Conservation (phyloP, 2,888 invertebrate species). For the Erebia aethiops region DNA sequence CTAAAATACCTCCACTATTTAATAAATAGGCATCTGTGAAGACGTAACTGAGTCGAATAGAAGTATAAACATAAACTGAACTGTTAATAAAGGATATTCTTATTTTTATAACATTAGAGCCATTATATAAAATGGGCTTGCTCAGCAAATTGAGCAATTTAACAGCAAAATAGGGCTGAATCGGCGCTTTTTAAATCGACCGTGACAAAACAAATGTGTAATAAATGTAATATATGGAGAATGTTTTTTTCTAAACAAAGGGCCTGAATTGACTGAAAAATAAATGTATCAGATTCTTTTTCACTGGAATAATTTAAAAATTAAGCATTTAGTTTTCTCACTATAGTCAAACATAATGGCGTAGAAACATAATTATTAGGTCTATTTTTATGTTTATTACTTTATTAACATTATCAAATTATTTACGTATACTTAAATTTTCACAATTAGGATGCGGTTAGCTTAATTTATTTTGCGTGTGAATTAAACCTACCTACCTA, state of each 20-base stretch:
- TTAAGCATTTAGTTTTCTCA: background rate
- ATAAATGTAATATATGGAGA: constrained; percentile 7
- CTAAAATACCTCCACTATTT: no score
- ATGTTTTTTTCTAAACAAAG: background rate
- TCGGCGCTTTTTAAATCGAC: constrained; percentile 2
- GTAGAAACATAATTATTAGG: no score
- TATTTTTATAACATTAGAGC: background rate
- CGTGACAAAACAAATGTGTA: constrained; percentile 3
- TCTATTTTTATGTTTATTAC: no score
- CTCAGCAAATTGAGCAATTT: constrained; percentile 4
- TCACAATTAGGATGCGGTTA: no score
- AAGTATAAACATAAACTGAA: background rate
- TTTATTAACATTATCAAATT: no score
- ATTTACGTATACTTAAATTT: no score
- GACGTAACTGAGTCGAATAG: no score
- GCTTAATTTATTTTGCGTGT: no score
- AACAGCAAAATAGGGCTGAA: background rate
- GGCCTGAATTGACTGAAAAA: background rate
- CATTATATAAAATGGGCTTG: background rate
- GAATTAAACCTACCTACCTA: no score
- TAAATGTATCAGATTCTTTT: background rate
- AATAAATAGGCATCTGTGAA: no score
- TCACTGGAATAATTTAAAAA: background rate
- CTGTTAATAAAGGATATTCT: background rate
- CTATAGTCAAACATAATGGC: no score